These are phyloP conservation scores for Psittacara wagleri DNA, from an alignment of 2,113 vertebrate genomes.

Conservation along the genomic window DNA sequence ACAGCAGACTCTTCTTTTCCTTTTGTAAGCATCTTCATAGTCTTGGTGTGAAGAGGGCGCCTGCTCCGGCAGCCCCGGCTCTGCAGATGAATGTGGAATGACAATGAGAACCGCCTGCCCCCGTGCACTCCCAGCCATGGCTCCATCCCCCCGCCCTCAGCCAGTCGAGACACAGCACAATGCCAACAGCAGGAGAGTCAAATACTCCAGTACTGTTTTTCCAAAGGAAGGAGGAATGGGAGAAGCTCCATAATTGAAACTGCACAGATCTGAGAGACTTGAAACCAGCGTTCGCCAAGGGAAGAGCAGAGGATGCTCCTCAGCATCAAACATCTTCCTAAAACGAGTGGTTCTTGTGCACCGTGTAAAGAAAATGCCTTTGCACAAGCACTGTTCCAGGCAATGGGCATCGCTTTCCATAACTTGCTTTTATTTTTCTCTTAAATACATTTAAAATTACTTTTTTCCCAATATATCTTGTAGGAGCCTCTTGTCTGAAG, in stretches of 20 bases:
- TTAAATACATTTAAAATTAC: background rate
- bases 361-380: background rate
- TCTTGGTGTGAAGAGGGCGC: background rate
- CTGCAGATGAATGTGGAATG: background rate
- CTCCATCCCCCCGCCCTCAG: background rate
- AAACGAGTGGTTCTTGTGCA: accelerated
- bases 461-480: background rate
- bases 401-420: background rate
- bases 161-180: background rate
- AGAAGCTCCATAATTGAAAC: background rate
- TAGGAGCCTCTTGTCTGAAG: background rate
- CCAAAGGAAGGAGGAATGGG: background rate
- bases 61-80: background rate
- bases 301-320: background rate
- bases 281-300: accelerated
- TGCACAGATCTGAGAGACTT: accelerated
- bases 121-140: background rate
- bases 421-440: background rate
- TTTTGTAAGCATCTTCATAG: background rate
- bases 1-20: background rate
- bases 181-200: background rate
- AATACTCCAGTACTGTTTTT: accelerated
- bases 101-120: background rate
- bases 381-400: background rate
- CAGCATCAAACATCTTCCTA: background rate